A percentile compares a stretch with the other conserved stretches of the same genome.
Evolutionary conservation across 1,140 invertebrate genomes (phyloP).

Genomic region (Habropoda laboriosa): DNA sequence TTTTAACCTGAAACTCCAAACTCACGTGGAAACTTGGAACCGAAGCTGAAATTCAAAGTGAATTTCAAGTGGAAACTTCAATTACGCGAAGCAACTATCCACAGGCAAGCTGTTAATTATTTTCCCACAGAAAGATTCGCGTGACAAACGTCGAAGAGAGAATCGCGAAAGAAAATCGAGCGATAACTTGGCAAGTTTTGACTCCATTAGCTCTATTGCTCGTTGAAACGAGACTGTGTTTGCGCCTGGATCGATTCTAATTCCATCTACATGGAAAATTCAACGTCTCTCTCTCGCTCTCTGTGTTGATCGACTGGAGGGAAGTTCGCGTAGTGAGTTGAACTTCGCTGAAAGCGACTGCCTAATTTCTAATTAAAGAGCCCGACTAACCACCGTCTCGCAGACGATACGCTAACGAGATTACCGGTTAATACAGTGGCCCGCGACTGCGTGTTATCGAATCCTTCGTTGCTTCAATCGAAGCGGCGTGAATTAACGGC

Average conservation of each 20-base stretch:
- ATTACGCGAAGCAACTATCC: too few species aligned
- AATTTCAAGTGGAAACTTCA: too few species aligned
- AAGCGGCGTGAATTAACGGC: background rate
- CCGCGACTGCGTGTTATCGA: slow-evolving; percentile 1
- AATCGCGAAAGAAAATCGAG: too few species aligned
- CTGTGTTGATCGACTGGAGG: background rate
- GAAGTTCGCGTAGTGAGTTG: background rate
- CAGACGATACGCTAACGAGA: slow-evolving; percentile 47
- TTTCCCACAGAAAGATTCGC: too few species aligned
- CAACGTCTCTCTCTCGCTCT: slow-evolving; percentile 26
- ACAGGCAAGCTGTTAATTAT: too few species aligned
- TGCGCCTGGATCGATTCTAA: slow-evolving; percentile 54
- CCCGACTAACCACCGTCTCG: slow-evolving; percentile 51
- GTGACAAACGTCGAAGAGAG: too few species aligned
- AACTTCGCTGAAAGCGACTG: slow-evolving; percentile 31
- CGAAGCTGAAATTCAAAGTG: too few species aligned
- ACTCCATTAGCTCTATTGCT: slow-evolving; percentile 39
- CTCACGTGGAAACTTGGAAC: too few species aligned
- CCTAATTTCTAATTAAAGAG: slow-evolving; percentile 66
- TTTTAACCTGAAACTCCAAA: too few species aligned
- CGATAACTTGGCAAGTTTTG: too few species aligned
- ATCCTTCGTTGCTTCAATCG: background rate
- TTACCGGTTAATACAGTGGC: slow-evolving; percentile 32
- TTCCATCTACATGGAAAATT: slow-evolving; percentile 61
- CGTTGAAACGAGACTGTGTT: background rate